Base-by-base conservation (phyloP, 2,888 invertebrate species). In the Drosophila eohydei region DNA sequence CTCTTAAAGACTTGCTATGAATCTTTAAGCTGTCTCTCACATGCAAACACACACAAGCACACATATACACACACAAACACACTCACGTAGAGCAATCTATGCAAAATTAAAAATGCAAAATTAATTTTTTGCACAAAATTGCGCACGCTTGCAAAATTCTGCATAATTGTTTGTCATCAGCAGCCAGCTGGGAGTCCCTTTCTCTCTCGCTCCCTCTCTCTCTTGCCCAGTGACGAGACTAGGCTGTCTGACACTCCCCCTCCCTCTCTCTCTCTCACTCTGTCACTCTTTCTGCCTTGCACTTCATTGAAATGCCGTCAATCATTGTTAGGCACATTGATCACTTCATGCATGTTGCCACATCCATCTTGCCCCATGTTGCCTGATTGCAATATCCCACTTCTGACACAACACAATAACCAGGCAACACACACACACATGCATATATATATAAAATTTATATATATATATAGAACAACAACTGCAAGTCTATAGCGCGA, bases 71-170 rank as follows among this genome's bases (percentile, higher is more conserved):
- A 40, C 57, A 44, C 46, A 61, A 9, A 44, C 26, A 46, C 16
- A n/a, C 26, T 43, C 38, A 26, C 12, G 14, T 2, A 26, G 16
- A 44, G 55, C 64, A 36, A 52, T 38, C 56, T 34, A 55, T 48
- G 77, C 56, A 66, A 89, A 87, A 90, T 85, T 89, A 89, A 87
- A 90, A 87, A 89, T 89, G 89, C 84, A 89, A 90, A 90, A 90
- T 90, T 89, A 88, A 88, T 83, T 83, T 83, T 50, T 83, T 78
- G 67, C 76, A 71, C 79, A 83, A 88, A 89, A 83, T 80, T 90
- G 92, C 91, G 82, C 86, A 71, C 84, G 90, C 80, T 86, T 90
- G 92, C 91, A 90, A 50, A 88, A 87, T 91, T 92, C 89, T 90
- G 85, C 89, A 91, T 92, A 92, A 92, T 92, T 92, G 88, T 88